Evolutionary conservation across 2,888 invertebrate genomes (phyloP), one percentile per base, ranked within the genome.

Genomic region (Plemyria rubiginata): DNA sequence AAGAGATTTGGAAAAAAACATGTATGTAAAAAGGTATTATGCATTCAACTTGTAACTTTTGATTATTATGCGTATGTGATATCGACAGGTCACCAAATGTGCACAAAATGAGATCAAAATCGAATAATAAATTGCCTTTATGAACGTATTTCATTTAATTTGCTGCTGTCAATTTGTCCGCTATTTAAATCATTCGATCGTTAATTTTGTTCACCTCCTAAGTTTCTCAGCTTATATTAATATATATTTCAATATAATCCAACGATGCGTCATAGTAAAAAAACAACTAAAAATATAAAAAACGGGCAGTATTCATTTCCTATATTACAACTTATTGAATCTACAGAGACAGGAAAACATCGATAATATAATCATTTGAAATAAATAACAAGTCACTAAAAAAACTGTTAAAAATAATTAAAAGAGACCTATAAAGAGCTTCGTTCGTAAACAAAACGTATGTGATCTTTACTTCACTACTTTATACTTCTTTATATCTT

Each of bases 361-460:
- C 84, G 85, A 87, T 90, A 89, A 87, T 90, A 91, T 91, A 91
- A 90, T 92, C 92, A 90, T 92, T 91, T 92, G 88, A 92, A 92
- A 92, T 92, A 92, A 92, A 92, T 92, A 92, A 92, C 92, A 92
- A 90, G 85, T 89, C 90, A 89, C 85, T 77, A 78, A 84, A 88
- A 87, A 91, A 90, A 88, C 84, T 89, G 90, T 90, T 92, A 90
- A 90, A 83, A 90, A 86, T 90, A 88, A 89, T 87, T 87, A 88
- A 88, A 84, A 80, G 87, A 85, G 75, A 80, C 85, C 82, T 87
- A 86, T 79, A 79, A 79, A 77, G 77, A 83, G 86, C 83, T 84
- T 79, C 84, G 74, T 80, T 60, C 73, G 84, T 80, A 81, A 85
- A 83, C 80, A 82, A 84, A 88, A 87, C 80, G 81, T 81, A 84